Base-by-base conservation (phyloP, 1,140 invertebrate species). In the Ridgeia piscesae region DNA sequence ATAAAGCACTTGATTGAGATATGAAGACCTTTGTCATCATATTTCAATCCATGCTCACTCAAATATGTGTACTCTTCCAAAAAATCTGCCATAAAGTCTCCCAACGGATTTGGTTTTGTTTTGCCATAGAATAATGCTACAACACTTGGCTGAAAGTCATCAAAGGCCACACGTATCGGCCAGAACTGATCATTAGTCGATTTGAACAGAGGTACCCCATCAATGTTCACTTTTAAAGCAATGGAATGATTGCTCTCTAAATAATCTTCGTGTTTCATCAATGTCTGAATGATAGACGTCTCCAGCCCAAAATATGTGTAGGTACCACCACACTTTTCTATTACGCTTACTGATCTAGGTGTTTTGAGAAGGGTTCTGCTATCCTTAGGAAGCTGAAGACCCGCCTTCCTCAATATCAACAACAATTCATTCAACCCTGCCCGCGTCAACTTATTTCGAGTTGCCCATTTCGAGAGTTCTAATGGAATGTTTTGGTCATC, bases 161-260 rank as follows among this genome's bases (percentile, higher is more conserved):
- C 27, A 91, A 91, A 91, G 6, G 9, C 34, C 17, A 0, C 21
- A 17, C 91, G 33, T 14, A 92, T 92, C 17, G 92, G 92, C 92
- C 92, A 92, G 42, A 92, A 90, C 1, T 92, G 92, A 89, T 6
- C 89, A 90, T 89, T 92, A 4, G 94, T 97, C 98, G 88, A 97
- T 97, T 35, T 96, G 96, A 0, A 97, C 97, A 1, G 33, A 34
- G 58, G 88, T 11, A 91, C 33, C 8, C 91, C 77, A 92, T 92
- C 88, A 89, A 92, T 92, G 33, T 92, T 91, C 6, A 92, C 34
- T 4, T 14, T 14, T 17, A 91, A 91, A 42, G 50, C 9, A 91
- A 91, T 91, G 17, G 0, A 34, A 14, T 91, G 14, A 48, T 48
- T 91, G n/a, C 17, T 48, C 35, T 35, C 8, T 33, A 17, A 8